A percentile compares a stretch with the other conserved stretches of the same genome.
Evolutionary conservation across 2,888 invertebrate species (phyloP).

Genomic region (Harpagoxenus sublaevis): DNA sequence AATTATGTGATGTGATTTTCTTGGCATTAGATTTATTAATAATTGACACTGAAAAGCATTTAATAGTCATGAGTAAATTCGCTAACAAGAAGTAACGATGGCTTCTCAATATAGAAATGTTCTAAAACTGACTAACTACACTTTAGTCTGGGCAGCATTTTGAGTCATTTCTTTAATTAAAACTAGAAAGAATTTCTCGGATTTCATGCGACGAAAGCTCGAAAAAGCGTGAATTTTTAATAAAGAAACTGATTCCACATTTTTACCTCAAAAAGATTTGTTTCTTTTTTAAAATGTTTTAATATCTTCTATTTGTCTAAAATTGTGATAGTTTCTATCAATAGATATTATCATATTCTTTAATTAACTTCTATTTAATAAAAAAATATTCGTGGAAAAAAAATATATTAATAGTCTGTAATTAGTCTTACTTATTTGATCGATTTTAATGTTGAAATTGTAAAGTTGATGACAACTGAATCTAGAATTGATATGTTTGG

Average conservation of each 20-base stretch:
- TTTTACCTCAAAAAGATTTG: background rate
- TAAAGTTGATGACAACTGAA: slow-evolving; percentile 3
- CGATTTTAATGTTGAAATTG: background rate
- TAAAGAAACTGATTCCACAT: slow-evolving; percentile 26
- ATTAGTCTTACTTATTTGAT: background rate
- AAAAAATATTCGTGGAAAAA: background rate
- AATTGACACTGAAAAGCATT: too few species aligned
- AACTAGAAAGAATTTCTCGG: slow-evolving; percentile 40
- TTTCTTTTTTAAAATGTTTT: background rate
- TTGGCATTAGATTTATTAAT: too few species aligned
- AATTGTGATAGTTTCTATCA: background rate
- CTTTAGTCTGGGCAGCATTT: slow-evolving; percentile 26
- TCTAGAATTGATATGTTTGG: background rate
- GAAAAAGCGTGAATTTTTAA: slow-evolving; percentile 50
- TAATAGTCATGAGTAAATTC: too few species aligned
- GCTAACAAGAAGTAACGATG: background rate
- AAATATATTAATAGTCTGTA: background rate
- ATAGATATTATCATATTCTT: background rate
- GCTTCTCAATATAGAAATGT: slow-evolving; percentile 48
- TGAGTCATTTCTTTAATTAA: slow-evolving; percentile 59
- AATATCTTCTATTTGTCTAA: background rate
- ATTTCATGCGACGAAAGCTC: slow-evolving; percentile 35
- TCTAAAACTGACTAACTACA: slow-evolving; percentile 2
- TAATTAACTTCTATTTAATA: slow-evolving; percentile 8
- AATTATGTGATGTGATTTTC: too few species aligned